These are phyloP conservation scores for Lasioglossum leucozonium DNA, from an alignment of 2,888 invertebrate genomes.

Conservation along the genomic window DNA sequence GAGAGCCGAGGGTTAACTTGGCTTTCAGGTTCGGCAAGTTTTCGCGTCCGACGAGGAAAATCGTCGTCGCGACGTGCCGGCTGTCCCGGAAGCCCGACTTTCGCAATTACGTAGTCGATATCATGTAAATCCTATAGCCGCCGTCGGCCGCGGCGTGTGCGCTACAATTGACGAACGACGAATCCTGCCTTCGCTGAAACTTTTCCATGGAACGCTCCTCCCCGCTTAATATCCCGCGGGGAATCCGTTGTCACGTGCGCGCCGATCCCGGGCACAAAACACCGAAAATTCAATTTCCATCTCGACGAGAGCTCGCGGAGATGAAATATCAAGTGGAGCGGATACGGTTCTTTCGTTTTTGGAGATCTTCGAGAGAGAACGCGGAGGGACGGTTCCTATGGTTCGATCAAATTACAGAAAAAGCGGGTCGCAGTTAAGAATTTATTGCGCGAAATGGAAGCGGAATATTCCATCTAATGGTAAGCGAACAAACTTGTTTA, in stretches of 20 bases:
- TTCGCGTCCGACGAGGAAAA: constrained; percentile 42
- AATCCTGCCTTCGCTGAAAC: constrained; percentile 6
- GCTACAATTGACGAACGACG: constrained; percentile 40
- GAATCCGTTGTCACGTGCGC: constrained; percentile 1
- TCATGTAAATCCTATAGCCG: constrained; percentile 66
- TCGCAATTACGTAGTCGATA: constrained; percentile 72
- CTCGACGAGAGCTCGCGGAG: neutral
- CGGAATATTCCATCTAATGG: too few species aligned
- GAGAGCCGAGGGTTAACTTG: constrained; percentile 19
- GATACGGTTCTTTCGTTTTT: neutral
- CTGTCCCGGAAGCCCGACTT: constrained; percentile 27
- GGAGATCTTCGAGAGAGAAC: neutral
- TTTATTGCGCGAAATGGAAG: neutral
- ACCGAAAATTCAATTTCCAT: constrained; percentile 9
- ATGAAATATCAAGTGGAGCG: neutral
- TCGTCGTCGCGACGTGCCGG: constrained; percentile 34
- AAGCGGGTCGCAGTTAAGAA: neutral
- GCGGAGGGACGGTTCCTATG: neutral
- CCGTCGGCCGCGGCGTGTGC: neutral
- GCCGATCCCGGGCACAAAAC: neutral
- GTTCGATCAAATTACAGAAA: neutral
- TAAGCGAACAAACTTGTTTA: too few species aligned
- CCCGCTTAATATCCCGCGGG: neutral
- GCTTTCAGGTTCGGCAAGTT: constrained; percentile 45
- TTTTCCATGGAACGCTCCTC: constrained; percentile 10